Evolutionary conservation across 1,140 invertebrate genomes (phyloP).

Genomic region (Asobara japonica): DNA sequence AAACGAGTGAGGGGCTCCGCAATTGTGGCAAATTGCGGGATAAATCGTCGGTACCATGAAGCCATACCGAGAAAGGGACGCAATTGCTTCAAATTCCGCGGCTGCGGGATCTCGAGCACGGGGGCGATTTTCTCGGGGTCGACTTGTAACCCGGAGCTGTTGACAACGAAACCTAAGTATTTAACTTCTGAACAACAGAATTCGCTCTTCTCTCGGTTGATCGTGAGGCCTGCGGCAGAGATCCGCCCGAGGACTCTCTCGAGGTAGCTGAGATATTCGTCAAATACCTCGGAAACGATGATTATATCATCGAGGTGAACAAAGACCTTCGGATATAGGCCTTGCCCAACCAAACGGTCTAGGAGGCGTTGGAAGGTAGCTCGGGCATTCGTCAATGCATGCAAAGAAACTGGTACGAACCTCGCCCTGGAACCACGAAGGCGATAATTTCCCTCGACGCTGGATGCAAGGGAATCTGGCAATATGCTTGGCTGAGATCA

Average conservation of each 20-base stretch:
- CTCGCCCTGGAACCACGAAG: too few relatives aligned
- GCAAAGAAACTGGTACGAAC: neutral
- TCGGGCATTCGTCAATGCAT: neutral
- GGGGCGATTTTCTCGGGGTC: slow-evolving; percentile 52
- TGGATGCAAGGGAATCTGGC: too few relatives aligned
- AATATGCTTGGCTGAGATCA: too few relatives aligned
- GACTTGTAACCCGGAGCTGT: slow-evolving; percentile 46
- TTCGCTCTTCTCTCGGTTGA: slow-evolving; percentile 42
- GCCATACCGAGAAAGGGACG: too few relatives aligned
- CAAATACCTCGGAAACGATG: slow-evolving; percentile 19
- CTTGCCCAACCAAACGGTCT: slow-evolving; percentile 53
- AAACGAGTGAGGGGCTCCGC: too few relatives aligned
- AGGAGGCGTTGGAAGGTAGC: slow-evolving; percentile 53
- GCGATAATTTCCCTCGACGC: too few relatives aligned
- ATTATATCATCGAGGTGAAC: slow-evolving; percentile 5
- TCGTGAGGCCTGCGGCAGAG: slow-evolving; percentile 23
- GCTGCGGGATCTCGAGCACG: slow-evolving; percentile 41
- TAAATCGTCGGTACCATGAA: too few relatives aligned
- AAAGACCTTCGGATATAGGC: neutral
- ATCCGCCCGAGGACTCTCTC: slow-evolving; percentile 36
- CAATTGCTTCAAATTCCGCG: too few relatives aligned
- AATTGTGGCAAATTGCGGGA: too few relatives aligned
- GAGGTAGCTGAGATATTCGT: slow-evolving; percentile 36
- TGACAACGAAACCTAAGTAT: slow-evolving; percentile 49
- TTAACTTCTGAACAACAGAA: slow-evolving; percentile 33